Evolutionary conservation across 2,888 invertebrate species (phyloP), one percentile per base, ranked within the genome.

Genomic region (Scaptomyza tumidula): DNA sequence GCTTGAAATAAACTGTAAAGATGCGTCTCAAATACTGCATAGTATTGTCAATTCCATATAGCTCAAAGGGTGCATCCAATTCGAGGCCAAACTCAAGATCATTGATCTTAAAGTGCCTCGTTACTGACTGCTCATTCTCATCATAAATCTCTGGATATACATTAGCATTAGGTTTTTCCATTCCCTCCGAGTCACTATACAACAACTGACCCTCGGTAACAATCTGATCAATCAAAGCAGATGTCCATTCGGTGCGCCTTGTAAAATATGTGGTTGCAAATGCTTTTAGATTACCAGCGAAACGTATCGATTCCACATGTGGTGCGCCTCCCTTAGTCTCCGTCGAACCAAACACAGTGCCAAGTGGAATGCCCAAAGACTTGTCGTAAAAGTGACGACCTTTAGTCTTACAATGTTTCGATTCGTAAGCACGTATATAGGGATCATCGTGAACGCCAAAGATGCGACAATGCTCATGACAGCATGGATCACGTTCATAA

Each of bases 181-280:
- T 56, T 14, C 19, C 61, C 60, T 79, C 76, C 0, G 89, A 90
- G 1, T 82, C 83, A 3, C 33, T 59, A 24, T 74, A 76, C 16
- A 91, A 67, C 0, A 79, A 35, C 59, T 90, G 86, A 0, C 91
- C 92, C 45, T 91, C 91, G 11, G 62, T 56, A 0, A 89, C 68
- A 11, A 91, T 33, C 41, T 83, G 75, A 55, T 92, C 92, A 2
- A 92, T 60, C 0, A 89, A 63, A 3, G 65, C 68, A 3, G 83
- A 64, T 3, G 71, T 75, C 92, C 92, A 92, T 13, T 88, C 83
- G 1, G 63, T 78, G 45, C 90, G 89, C 0, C 85, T 84, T 2
- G 89, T 91, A 6, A 90, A 80, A 53, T 89, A 90, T 6, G 88
- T 79, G 19, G 88, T 80, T 0, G 90, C 90, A 65, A 91, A 91